Base-by-base conservation (phyloP, 2,888 invertebrate genomes). In the Caenorhabditis sp. region DNA sequence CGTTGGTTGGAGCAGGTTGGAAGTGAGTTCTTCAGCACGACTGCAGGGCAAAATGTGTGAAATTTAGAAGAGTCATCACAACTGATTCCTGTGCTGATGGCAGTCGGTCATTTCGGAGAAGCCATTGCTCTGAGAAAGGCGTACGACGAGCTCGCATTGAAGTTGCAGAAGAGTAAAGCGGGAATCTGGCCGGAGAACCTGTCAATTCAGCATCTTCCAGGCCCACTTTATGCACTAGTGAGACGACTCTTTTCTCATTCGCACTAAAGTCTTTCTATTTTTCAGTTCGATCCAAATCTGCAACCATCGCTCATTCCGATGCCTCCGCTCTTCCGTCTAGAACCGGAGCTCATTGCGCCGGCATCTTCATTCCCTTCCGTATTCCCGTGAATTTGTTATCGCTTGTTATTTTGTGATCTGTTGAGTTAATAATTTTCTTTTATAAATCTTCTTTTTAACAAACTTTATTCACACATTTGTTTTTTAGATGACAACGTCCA, bases 181-280 rank as follows among this genome's bases (percentile, higher is more conserved):
- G 37, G 45, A 5, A 73, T 85, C n/a, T 87, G 87, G 87, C 86
- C 87, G 0, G 56, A 70, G 5, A 79, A 37, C 39, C 22, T 87
- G 22, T 62, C 78, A 37, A 78, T 83, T n/a, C 72, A 79, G 24
- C 74, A 83, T 35, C 62, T 87, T 27, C 80, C 83, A 4, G 87
- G 87, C 30, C 87, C 87, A 15, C 58, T 87, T 13, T 63, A 82
- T 52, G 77, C 85, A 37, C 46, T 86, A 41, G 85, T 86, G 46
- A 45, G 73, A 37, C 22, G 2, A 11, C 15, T 17, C 3, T 22
- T 39, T n/a, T 24, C 24, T 41, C 26, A 9, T 9, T 30, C 30
- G 6, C 9, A 4, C n/a, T 6, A 39, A 43, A 1, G 2, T n/a
- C 13, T 9, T 26, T 48, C 1, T 1, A 9, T 17, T 43, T 71